phyloP scores from a whole-genome alignment of 2,888 invertebrate genomes.

The Agonopterix alstromeriana region DNA sequence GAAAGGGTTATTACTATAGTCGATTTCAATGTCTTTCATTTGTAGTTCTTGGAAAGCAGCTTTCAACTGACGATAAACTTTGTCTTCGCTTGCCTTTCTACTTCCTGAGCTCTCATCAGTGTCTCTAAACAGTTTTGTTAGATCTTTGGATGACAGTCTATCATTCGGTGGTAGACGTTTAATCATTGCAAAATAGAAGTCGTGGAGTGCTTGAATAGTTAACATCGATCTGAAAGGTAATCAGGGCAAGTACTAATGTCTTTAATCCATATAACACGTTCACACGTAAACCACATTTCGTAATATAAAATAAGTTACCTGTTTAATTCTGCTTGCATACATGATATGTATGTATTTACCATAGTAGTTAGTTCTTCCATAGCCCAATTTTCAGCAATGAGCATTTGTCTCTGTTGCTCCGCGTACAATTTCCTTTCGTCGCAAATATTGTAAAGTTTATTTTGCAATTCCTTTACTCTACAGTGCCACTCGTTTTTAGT shows the following conservation, averaged over 20 bases:
- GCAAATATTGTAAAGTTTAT: conserved; percentile 72
- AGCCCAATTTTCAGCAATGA: conserved; percentile 77
- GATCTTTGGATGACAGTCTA: conserved; percentile 49
- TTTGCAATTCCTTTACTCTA: conserved; percentile 66
- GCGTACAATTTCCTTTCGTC: conserved; percentile 72
- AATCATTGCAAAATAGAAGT: conserved; percentile 61
- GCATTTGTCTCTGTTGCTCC: conserved; percentile 66
- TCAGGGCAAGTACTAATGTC: neutral
- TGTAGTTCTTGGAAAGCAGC: conserved; percentile 50
- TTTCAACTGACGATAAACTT: conserved; percentile 50
- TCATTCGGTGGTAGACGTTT: conserved; percentile 51
- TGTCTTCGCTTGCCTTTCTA: conserved; percentile 54
- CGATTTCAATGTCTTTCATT: conserved; percentile 48
- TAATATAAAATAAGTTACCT: conserved; percentile 43
- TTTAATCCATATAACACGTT: neutral
- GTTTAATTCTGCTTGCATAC: conserved; percentile 79
- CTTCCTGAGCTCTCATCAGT: conserved; percentile 44
- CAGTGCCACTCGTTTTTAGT: conserved; percentile 80
- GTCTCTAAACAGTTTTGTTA: conserved; percentile 50
- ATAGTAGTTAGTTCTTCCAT: conserved; percentile 70
- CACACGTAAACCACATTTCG: neutral
- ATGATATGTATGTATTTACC: conserved; percentile 72
- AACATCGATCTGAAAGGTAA: conserved; percentile 48
- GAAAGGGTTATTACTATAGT: conserved; percentile 62
- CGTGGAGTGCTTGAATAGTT: conserved; percentile 63